Conservation (phyloP, 2,888 invertebrate genomes). For the Steinernema carpocapsae region DNA sequence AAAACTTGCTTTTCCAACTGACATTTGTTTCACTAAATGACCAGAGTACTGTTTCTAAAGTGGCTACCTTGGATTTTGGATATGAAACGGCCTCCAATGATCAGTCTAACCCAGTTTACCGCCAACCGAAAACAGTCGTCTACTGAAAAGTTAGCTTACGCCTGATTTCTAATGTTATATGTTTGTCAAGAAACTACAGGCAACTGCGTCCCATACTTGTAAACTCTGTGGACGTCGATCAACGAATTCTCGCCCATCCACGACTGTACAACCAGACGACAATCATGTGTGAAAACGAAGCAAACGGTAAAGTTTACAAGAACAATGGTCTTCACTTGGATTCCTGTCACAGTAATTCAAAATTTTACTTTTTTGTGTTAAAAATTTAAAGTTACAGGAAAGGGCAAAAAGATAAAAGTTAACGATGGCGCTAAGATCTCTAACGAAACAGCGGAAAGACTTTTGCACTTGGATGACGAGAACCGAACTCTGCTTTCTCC, state of each 20-base stretch:
- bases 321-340: constrained; percentile 46
- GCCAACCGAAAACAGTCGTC: background rate
- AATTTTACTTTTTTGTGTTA: no score
- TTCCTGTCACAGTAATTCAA: constrained; percentile 43
- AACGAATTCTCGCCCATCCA: constrained; percentile 41
- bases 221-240: constrained; percentile 42
- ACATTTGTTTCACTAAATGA: constrained; percentile 37
- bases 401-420: background rate
- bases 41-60: constrained; percentile 56
- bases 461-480: constrained; percentile 17
- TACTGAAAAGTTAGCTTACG: background rate
- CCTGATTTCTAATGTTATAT: background rate
- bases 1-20: constrained; percentile 3
- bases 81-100: constrained; percentile 58
- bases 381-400: no score
- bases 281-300: constrained; percentile 31
- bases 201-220: background rate
- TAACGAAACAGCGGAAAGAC: background rate
- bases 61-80: constrained; percentile 62
- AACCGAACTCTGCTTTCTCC: constrained; percentile 4
- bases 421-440: background rate
- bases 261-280: constrained; percentile 37
- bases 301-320: constrained; percentile 41
- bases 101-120: background rate
- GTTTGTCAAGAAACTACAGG: background rate